Percentiles rank a stretch among this genome's conserved stretches.
phyloP scores from a whole-genome alignment of 1,140 invertebrate genomes.

The Druon quercuslanigerum region DNA sequence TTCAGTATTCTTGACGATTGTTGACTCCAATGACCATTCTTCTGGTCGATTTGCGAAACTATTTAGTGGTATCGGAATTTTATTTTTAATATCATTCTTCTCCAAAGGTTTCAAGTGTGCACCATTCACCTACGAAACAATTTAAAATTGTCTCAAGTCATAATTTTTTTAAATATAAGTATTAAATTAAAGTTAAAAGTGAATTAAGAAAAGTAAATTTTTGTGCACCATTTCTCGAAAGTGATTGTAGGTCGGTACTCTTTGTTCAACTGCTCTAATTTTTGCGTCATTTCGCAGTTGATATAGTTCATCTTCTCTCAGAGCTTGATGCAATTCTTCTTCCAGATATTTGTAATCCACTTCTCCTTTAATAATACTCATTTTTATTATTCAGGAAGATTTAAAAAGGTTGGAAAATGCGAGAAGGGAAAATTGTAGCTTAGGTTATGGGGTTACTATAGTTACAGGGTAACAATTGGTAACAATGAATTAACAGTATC shows the following conservation, averaged over 20 bases:
- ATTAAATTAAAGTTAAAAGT: slow-evolving; percentile 12
- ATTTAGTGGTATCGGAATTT: slow-evolving; percentile 36
- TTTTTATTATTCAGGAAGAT: slow-evolving; percentile 36
- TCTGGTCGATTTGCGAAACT: slow-evolving; percentile 27
- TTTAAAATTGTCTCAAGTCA: slow-evolving; percentile 23
- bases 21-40: slow-evolving; percentile 31
- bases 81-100: slow-evolving; percentile 49
- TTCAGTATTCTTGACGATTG: slow-evolving; percentile 12
- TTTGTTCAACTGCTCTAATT: slow-evolving; percentile 76
- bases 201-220: not conserved
- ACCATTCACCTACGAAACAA: slow-evolving; percentile 64
- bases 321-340: slow-evolving; percentile 67
- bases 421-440: not conserved
- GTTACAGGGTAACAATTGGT: slow-evolving; percentile 5
- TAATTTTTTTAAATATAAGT: not conserved
- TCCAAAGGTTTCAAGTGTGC: slow-evolving; percentile 68
- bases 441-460: not conserved
- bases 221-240: slow-evolving; percentile 74
- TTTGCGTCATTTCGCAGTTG: slow-evolving; percentile 79
- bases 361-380: slow-evolving; percentile 56
- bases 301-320: slow-evolving; percentile 75
- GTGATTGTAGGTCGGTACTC: slow-evolving; percentile 77
- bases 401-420: not conserved
- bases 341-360: slow-evolving; percentile 68
- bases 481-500: not conserved